These are phyloP conservation scores for Dipodomys spectabilis DNA, from an alignment of 2,113 vertebrate genomes.

Conservation along the genomic window DNA sequence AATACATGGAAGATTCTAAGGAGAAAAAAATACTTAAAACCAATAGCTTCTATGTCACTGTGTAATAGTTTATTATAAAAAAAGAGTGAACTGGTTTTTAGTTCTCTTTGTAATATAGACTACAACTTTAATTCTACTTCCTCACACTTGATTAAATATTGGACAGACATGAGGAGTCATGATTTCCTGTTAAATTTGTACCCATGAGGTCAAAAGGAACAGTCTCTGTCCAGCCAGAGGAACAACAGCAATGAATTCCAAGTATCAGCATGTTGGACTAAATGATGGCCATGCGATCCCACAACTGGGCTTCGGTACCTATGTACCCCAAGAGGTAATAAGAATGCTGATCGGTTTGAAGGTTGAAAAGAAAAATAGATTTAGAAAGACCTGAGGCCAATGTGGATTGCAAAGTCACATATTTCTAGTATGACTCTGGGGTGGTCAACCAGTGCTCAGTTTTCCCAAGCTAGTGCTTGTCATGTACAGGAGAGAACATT, in stretches of 20 bases:
- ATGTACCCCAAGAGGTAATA: too few relatives aligned
- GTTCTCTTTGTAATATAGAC: background rate
- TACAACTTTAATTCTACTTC: background rate
- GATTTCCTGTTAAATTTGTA: background rate
- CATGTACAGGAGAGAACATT: too few relatives aligned
- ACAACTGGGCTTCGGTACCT: slow-evolving; percentile 42
- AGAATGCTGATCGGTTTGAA: too few relatives aligned
- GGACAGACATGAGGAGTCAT: too few relatives aligned
- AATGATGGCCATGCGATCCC: slow-evolving; percentile 38
- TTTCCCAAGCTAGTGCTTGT: too few relatives aligned
- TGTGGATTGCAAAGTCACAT: too few relatives aligned
- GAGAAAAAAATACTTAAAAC: background rate
- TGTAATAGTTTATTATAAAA: background rate
- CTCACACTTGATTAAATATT: background rate
- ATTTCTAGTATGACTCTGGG: too few relatives aligned
- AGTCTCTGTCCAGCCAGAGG: background rate
- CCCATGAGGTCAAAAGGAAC: background rate
- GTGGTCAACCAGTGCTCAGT: too few relatives aligned
- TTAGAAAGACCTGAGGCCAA: too few relatives aligned
- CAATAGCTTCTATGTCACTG: background rate
- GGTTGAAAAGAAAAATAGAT: background rate
- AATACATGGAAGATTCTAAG: background rate
- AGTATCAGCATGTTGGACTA: background rate
- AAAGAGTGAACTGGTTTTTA: background rate
- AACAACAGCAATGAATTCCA: background rate